A percentile compares a stretch with the other conserved stretches of the same genome.
Conservation (phyloP, 2,113 vertebrate species). For the Neoarius graeffei region DNA sequence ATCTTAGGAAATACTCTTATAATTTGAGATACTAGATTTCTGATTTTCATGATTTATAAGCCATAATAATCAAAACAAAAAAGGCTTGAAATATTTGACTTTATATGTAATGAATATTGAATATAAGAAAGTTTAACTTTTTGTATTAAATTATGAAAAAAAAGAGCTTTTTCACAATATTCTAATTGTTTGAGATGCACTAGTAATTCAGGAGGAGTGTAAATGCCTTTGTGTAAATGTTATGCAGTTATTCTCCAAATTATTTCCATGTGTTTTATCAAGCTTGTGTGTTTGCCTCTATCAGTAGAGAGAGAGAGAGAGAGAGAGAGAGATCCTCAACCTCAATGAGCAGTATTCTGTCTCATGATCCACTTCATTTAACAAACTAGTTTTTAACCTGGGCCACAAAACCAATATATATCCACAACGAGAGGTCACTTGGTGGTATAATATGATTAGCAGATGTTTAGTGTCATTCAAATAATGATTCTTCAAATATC, state of each 20-base stretch:
- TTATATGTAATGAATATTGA: too few species aligned
- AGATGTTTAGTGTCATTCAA: constrained; percentile 36
- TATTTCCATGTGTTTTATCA: neutral
- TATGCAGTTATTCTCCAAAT: neutral
- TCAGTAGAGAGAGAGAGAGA: neutral
- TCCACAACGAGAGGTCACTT: neutral
- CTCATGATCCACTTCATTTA: constrained; percentile 68
- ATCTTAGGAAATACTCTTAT: too few species aligned
- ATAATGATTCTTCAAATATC: neutral
- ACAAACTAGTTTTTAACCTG: constrained; percentile 70
- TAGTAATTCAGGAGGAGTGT: neutral
- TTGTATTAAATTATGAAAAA: too few species aligned
- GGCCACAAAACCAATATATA: constrained; percentile 53
- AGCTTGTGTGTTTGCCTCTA: neutral
- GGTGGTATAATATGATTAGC: constrained; percentile 31
- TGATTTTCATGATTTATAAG: too few species aligned
- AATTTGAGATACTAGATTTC: too few species aligned
- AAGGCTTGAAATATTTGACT: too few species aligned
- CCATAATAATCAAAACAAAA: too few species aligned
- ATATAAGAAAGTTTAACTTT: too few species aligned
- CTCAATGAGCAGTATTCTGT: constrained; percentile 24
- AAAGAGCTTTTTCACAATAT: too few species aligned
- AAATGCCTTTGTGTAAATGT: neutral
- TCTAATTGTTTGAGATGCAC: too few species aligned
- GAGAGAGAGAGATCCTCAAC: constrained; percentile 46